phyloP scores from a whole-genome alignment of 2,888 invertebrate genomes.

The Neoscelio sp. region DNA sequence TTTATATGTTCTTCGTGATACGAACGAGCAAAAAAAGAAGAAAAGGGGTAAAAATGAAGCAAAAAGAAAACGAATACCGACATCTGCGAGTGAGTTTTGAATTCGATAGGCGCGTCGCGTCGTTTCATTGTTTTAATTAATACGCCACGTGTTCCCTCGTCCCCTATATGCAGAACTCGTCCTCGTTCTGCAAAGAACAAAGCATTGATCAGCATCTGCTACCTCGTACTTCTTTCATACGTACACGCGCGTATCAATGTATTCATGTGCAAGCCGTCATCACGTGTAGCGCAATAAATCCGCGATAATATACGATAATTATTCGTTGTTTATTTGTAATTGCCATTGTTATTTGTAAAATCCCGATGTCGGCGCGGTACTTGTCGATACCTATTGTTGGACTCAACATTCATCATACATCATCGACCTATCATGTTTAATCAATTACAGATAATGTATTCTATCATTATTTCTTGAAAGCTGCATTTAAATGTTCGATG shows the following conservation, averaged over 20 bases:
- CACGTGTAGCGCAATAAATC: constrained; percentile 62
- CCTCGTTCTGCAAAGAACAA: constrained; percentile 71
- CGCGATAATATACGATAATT: constrained; percentile 67
- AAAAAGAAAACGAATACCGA: constrained; percentile 59
- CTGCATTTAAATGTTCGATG: constrained; percentile 25
- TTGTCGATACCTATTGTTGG: constrained; percentile 17
- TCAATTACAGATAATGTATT: constrained; percentile 46
- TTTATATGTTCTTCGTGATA: constrained; percentile 58
- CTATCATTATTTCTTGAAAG: constrained; percentile 25
- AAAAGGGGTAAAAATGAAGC: constrained; percentile 55
- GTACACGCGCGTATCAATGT: constrained; percentile 65
- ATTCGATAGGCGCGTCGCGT: constrained; percentile 70
- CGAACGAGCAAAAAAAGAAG: constrained; percentile 50
- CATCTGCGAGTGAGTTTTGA: constrained; percentile 71
- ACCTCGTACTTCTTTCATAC: constrained; percentile 67
- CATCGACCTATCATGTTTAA: constrained; percentile 39
- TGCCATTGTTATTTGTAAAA: constrained; percentile 59
- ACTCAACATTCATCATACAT: constrained; percentile 40
- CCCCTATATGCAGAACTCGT: constrained; percentile 67
- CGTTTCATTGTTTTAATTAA: constrained; percentile 80
- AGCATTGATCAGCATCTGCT: constrained; percentile 75
- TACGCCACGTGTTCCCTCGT: constrained; percentile 74
- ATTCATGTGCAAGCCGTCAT: constrained; percentile 64
- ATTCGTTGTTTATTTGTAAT: constrained; percentile 66
- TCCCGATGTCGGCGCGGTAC: constrained; percentile 27